phyloP scores from a whole-genome alignment of 2,888 invertebrate genomes.

The Leucophenga montana region DNA sequence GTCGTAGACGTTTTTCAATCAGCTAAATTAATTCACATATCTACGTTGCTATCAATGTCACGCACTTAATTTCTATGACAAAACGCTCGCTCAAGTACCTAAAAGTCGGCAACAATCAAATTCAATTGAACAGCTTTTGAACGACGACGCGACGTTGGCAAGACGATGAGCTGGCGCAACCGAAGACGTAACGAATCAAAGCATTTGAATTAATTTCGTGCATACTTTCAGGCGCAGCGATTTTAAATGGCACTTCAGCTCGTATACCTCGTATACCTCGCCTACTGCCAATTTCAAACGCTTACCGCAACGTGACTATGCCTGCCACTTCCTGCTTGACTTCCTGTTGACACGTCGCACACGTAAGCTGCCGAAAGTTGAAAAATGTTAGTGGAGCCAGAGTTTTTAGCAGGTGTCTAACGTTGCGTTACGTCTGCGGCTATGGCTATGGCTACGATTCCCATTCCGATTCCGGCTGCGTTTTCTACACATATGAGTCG shows the following conservation, averaged over 20 bases:
- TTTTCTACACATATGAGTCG: neutral
- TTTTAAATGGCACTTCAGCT: slow-evolving; percentile 33
- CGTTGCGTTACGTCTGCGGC: slow-evolving; percentile 32
- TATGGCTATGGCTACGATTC: slow-evolving; percentile 29
- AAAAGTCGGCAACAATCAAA: slow-evolving; percentile 44
- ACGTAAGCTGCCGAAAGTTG: neutral
- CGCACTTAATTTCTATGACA: neutral
- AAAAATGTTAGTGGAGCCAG: too few species aligned
- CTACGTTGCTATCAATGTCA: neutral
- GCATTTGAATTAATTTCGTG: slow-evolving; percentile 54
- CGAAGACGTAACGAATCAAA: slow-evolving; percentile 41
- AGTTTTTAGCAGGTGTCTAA: neutral
- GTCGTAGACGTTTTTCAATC: too few species aligned
- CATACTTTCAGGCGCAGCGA: slow-evolving; percentile 29
- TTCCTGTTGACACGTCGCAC: neutral
- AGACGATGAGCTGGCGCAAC: too few species aligned
- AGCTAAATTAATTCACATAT: slow-evolving; percentile 26
- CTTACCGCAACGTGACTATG: neutral
- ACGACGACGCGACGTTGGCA: neutral
- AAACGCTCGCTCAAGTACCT: slow-evolving; percentile 1
- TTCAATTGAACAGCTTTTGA: slow-evolving; percentile 42
- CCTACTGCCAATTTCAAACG: slow-evolving; percentile 16
- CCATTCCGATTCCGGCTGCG: neutral
- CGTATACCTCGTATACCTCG: slow-evolving; percentile 30
- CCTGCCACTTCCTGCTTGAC: neutral